These are phyloP conservation scores for Orthosia gracilis DNA, from an alignment of 2,888 invertebrate genomes.

Conservation along the genomic window DNA sequence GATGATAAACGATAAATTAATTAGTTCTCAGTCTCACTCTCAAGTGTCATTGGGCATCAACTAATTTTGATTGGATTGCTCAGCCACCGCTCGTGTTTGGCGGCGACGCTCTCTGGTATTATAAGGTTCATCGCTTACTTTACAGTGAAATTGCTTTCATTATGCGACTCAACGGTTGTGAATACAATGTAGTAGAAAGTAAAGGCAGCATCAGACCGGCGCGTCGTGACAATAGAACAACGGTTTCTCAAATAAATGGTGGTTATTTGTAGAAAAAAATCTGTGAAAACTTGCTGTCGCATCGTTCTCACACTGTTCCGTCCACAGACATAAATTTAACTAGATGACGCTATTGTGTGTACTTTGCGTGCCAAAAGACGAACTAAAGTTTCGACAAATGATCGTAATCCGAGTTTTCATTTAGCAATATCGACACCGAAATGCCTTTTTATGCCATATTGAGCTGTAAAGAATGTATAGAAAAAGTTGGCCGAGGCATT, in stretches of 20 bases:
- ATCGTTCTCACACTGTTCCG: too few relatives aligned
- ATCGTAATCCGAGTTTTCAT: too few relatives aligned
- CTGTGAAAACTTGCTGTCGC: background rate
- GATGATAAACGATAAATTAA: constrained; percentile 30
- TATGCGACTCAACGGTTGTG: background rate
- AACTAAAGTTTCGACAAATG: too few relatives aligned
- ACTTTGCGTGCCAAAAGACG: too few relatives aligned
- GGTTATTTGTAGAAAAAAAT: background rate
- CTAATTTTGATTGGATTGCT: constrained; percentile 40
- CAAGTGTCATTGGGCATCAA: constrained; percentile 36
- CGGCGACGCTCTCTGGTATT: background rate
- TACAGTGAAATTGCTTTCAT: background rate
- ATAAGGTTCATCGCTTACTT: background rate
- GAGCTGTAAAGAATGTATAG: too few relatives aligned
- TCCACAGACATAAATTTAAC: too few relatives aligned
- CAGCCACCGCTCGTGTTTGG: constrained; percentile 14
- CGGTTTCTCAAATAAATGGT: background rate
- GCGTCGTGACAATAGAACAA: background rate
- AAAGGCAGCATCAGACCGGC: background rate
- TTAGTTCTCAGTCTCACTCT: constrained; percentile 4
- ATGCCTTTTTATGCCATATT: too few relatives aligned
- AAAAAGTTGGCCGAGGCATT: too few relatives aligned
- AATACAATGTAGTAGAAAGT: background rate
- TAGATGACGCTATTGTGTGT: too few relatives aligned
- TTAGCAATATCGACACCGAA: too few relatives aligned